Conservation (phyloP, 1,140 invertebrate species). For the Luehdorfia chinensis region DNA sequence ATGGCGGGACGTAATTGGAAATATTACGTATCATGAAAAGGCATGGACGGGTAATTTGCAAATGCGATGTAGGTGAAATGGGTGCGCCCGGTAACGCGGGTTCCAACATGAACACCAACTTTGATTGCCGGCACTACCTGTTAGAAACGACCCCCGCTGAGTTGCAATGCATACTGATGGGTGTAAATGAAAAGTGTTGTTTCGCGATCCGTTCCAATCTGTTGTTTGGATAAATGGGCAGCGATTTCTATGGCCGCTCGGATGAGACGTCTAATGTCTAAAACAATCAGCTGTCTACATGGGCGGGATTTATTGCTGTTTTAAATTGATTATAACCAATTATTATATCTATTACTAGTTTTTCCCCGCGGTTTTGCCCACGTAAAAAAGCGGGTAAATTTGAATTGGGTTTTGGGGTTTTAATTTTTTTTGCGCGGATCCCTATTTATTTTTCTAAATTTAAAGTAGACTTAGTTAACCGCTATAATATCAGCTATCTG, state of each 20-base stretch:
- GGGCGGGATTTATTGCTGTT: too few relatives aligned
- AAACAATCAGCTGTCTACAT: not conserved
- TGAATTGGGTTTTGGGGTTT: too few relatives aligned
- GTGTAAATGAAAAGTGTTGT: constrained; percentile 8
- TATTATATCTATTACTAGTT: too few relatives aligned
- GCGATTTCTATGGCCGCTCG: not conserved
- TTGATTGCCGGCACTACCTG: not conserved
- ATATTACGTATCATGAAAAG: constrained; percentile 7
- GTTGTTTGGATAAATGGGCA: not conserved
- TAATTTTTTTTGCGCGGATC: too few relatives aligned
- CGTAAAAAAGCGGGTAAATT: too few relatives aligned
- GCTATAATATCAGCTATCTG: too few relatives aligned
- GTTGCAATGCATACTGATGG: constrained; percentile 25
- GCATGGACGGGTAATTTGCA: constrained; percentile 1
- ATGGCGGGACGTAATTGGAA: constrained; percentile 3
- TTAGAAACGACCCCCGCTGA: constrained; percentile 18
- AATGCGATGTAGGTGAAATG: constrained; percentile 5
- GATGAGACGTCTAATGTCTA: not conserved
- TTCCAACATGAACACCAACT: not conserved
- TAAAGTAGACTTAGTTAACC: too few relatives aligned
- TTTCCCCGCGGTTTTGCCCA: too few relatives aligned
- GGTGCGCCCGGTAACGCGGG: not conserved
- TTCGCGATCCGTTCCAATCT: constrained; percentile 3
- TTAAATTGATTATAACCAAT: too few relatives aligned
- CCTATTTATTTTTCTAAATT: too few relatives aligned